Base-by-base conservation (phyloP, 2,888 invertebrate species). In the Tricholauxania praeusta region DNA sequence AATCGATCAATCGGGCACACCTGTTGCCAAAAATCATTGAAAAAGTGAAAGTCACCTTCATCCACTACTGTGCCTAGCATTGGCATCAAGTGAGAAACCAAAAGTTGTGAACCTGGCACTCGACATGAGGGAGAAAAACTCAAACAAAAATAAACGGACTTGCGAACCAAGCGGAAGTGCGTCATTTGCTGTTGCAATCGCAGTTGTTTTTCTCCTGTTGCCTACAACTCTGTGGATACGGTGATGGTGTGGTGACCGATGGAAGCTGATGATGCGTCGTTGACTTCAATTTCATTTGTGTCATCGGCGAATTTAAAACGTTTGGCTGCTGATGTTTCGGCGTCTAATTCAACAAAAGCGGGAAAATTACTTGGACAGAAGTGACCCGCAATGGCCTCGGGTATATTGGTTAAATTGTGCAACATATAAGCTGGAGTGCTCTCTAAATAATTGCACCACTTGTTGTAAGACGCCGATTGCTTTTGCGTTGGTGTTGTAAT, bases 301-400 rank as follows among this genome's bases (percentile, higher is more conserved):
- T 64, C 49, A 12, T 69, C 51, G 48, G 83, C 84, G 10, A 80
- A 75, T 62, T 84, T 83, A 62, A 74, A 82, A 12, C 83, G 79
- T 76, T 83, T 84, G 59, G 85, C 81, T 6, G 84, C 82, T 12
- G 60, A 72, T 49, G 78, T 81, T 60, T 81, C 82, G 8, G 81
- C 80, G 22, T 79, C 79, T 4, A 84, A 72, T 65, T 84, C 81
- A 52, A 76, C 85, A 71, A 78, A 86, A 8, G 77, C 80, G 2
- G 85, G 86, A 74, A 84, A 85, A 32, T 79, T 77, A 15, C 39
- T 60, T 12, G 86, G 86, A 51, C 82, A 81, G 17, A 85, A 85
- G 28, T 83, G 83, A 0, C 86, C 85, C 3, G 86, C 83, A 32
- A 86, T 80, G 0, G 85, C 85, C 77, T 85, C 85, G 7, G 86